Evolutionary conservation across 2,113 vertebrate species (phyloP), one percentile per base, ranked within the genome.

Genomic region (Chloroceryle aenea): DNA sequence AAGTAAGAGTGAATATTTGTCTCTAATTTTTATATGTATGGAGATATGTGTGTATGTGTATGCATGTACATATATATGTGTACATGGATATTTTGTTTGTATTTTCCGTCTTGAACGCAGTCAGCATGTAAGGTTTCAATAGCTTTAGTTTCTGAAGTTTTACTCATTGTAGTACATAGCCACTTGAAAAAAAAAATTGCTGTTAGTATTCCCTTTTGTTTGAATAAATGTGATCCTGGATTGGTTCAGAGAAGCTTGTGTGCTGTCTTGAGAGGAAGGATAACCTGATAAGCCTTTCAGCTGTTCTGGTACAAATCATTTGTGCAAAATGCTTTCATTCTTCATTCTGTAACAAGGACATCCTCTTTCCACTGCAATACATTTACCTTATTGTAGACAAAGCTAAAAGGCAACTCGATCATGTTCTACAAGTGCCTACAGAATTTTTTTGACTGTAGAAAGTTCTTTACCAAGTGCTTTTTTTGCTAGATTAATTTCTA

Each of bases 321-420:
- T 94, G 77, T 85, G n/a, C 40, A 84, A 95, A 96, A 84, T 56
- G 34, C 25, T 43, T 94, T 90, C 43, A 71, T 67, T 93, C 34
- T 62, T 66, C 55, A 4, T 56, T 68, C 48, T 83, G 34, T 81
- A 92, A 56, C n/a, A 77, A 78, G 34, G 13, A 50, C 50, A 58
- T 67, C 12, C 21, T 82, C 34, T 84, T 87, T 52, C 34, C 17
- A 7, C 68, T 67, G 26, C 75, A 81, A 47, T 77, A 34, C 9
- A 36, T 74, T 92, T 88, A 80, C 14, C 15, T 68, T 83, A 52
- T 7, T 74, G 42, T 63, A 88, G 26, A 85, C 78, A 74, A 83
- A 95, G 20, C 21, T 40, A 59, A 80, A 87, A 83, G 3, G 18
- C 94, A 89, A 80, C 75, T 86, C 45, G 47, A 58, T 77, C 4